These are phyloP conservation scores for Pantherophis alleghaniensis DNA, from an alignment of 2,797 vertebrate genomes.

Conservation along the genomic window DNA sequence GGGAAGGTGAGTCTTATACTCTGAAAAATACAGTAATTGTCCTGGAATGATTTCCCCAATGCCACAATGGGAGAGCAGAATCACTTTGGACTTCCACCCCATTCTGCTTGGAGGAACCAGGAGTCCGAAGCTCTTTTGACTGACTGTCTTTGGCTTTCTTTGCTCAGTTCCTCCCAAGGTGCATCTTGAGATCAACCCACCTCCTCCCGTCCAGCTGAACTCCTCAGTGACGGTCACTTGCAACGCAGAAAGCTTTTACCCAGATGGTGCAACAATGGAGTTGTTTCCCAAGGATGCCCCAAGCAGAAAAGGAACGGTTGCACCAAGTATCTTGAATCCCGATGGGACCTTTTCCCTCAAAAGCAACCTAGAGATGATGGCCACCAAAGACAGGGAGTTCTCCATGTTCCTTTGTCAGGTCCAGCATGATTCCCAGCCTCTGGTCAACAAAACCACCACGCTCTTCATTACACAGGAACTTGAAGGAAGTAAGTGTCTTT, in stretches of 20 bases:
- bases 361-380: slow-evolving; percentile 24
- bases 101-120: neutral
- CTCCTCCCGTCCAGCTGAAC: neutral
- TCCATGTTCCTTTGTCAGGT: slow-evolving; percentile 51
- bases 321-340: fast-evolving
- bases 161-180: slow-evolving; percentile 37
- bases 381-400: slow-evolving; percentile 9
- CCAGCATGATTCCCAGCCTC: slow-evolving; percentile 42
- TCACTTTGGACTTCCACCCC: neutral
- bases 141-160: slow-evolving; percentile 8
- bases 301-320: fast-evolving
- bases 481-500: too few relatives aligned
- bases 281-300: slow-evolving; percentile 10
- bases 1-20: too few relatives aligned
- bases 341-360: slow-evolving; percentile 13
- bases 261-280: fast-evolving
- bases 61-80: too few relatives aligned
- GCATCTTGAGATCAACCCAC: fast-evolving
- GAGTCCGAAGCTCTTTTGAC: fast-evolving
- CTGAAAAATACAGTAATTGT: too few relatives aligned
- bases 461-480: neutral
- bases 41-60: too few relatives aligned
- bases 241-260: slow-evolving; percentile 26
- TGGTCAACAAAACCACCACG: fast-evolving
- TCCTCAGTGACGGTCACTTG: slow-evolving; percentile 20